Conservation (phyloP, 2,797 vertebrate genomes). For the Scleropages formosus region DNA sequence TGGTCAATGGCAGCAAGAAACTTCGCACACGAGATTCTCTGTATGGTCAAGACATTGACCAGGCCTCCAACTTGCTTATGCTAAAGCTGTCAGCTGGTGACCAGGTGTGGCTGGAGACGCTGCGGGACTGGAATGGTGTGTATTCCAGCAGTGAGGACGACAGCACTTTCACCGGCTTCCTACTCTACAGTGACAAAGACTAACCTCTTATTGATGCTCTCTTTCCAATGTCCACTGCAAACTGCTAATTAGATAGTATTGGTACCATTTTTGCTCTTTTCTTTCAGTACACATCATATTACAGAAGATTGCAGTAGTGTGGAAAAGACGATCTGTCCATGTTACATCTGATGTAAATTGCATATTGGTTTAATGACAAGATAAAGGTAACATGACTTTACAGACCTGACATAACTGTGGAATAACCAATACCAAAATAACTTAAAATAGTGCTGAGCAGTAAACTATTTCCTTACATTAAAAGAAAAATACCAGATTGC, state of each 20-base stretch:
- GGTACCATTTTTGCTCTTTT: no score
- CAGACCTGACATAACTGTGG: no score
- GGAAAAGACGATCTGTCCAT: no score
- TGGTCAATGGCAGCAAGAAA: constrained; percentile 76
- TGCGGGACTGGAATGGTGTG: constrained; percentile 90
- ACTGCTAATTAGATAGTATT: not conserved
- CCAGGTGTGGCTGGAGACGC: constrained; percentile 91
- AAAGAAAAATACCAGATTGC: no score
- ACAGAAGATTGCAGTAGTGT: no score
- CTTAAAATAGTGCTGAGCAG: no score
- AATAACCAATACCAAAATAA: no score
- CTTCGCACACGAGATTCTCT: constrained; percentile 85
- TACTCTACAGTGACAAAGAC: constrained; percentile 73
- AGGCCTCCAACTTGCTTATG: constrained; percentile 84
- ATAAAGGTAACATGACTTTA: no score
- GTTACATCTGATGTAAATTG: no score
- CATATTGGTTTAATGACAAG: no score
- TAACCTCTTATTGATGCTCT: constrained; percentile 28
- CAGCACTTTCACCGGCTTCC: constrained; percentile 89
- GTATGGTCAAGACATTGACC: constrained; percentile 92
- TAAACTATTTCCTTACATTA: no score
- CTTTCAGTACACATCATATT: no score
- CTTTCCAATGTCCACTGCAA: not conserved
- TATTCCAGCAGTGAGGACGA: constrained; percentile 89
- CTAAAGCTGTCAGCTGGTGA: constrained; percentile 78